phyloP scores from a whole-genome alignment of 2,888 invertebrate genomes.

The Pollenia griseotomentosa region DNA sequence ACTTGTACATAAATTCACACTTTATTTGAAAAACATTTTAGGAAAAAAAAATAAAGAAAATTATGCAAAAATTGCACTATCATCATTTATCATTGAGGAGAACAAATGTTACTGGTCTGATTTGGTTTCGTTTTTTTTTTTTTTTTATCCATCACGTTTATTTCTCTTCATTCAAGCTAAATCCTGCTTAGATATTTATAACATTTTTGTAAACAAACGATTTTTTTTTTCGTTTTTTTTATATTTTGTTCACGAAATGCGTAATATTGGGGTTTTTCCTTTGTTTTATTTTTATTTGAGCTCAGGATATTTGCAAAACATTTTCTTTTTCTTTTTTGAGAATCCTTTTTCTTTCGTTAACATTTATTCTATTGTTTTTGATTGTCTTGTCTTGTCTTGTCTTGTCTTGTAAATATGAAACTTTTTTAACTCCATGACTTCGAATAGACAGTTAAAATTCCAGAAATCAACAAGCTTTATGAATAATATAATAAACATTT shows the following conservation, averaged over 20 bases:
- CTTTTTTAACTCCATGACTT: constrained; percentile 16
- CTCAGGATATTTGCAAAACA: constrained; percentile 30
- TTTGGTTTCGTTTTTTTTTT: constrained; percentile 16
- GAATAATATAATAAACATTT: constrained; percentile 8
- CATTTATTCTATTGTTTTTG: constrained; percentile 62
- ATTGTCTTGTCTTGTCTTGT: constrained; percentile 70
- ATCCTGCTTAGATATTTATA: constrained; percentile 69
- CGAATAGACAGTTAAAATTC: constrained; percentile 38
- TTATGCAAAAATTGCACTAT: constrained; percentile 73
- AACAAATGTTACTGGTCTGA: constrained; percentile 49
- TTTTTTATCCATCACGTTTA: constrained; percentile 47
- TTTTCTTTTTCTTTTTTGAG: neutral
- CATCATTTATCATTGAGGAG: constrained; percentile 71
- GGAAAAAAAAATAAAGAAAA: constrained; percentile 38
- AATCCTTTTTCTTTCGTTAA: neutral
- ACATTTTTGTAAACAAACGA: constrained; percentile 47
- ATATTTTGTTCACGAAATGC: constrained; percentile 40
- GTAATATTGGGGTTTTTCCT: constrained; percentile 14
- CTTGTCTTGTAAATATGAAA: constrained; percentile 66
- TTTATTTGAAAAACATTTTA: constrained; percentile 42
- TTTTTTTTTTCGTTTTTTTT: constrained; percentile 6
- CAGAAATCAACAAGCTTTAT: constrained; percentile 63
- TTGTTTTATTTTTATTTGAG: constrained; percentile 10
- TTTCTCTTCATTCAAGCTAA: constrained; percentile 29
- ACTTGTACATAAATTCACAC: constrained; percentile 61